Base-by-base conservation (phyloP, 64 coral and sea anemone genomes). In the Actinia equina region DNA sequence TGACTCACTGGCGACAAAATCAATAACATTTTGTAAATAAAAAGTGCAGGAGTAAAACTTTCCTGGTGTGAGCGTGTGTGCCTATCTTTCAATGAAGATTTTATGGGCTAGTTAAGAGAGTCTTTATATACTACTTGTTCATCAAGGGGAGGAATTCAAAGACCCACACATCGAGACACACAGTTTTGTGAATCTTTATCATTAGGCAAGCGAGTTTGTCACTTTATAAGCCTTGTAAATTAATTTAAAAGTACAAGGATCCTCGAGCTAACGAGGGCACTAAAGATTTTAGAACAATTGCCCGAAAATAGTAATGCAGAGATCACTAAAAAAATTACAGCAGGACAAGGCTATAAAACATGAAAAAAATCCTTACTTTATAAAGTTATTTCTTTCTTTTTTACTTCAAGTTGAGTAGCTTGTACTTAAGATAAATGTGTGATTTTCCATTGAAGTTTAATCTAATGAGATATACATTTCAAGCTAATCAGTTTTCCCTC, bases 181-280 rank as follows among this genome's bases (percentile, higher is more conserved):
- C 43, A 74, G 12, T 30, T 74, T 74, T 41, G 5, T 41, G 10
- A 74, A 37, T 81, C 9, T 49, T 23, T 44, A 52, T 81, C 44
- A 81, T 81, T 52, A 81, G 3, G 8, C 44, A 6, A 6, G 43
- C 78, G 43, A 49, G 43, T 44, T 20, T 51, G 78, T 17, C 78
- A 81, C 78, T 81, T 25, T 81, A 49, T 6, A 2, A 81, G 52
- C 17, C 44, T 22, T 81, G 22, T 78, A 20, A 81, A 81, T 81
- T 81, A 81, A 17, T 49, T 16, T n/a, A 23, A 81, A 52, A 49
- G 78, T 22, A 46, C 3, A 19, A 81, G 22, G 22, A 81, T 17
- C 78, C 49, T 81, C 43, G 7, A 81, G 78, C 43, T 52, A 81
- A 81, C 44, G 18, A 81, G 78, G 52, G 52, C 49, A 81, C 78